phyloP scores from a whole-genome alignment of 2,113 vertebrate genomes.

The Redunca redunca region DNA sequence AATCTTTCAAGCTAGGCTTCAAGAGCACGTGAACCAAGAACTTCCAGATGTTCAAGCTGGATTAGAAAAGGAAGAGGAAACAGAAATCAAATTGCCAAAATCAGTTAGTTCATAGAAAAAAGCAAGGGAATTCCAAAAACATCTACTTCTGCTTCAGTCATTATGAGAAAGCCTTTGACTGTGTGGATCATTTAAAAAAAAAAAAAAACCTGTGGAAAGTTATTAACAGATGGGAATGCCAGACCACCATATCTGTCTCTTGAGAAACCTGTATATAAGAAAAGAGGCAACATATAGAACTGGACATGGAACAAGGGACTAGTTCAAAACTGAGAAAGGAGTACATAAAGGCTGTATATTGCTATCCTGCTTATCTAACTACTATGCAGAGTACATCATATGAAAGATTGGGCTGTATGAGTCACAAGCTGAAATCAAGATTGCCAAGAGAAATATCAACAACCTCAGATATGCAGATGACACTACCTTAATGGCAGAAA shows the following conservation, averaged over 20 bases:
- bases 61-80: too few relatives aligned
- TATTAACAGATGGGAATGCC: not conserved
- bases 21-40: too few relatives aligned
- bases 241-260: not conserved
- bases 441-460: not conserved
- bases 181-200: too few relatives aligned
- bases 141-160: too few relatives aligned
- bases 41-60: too few relatives aligned
- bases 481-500: not conserved
- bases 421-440: not conserved
- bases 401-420: not conserved
- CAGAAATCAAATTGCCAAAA: too few relatives aligned
- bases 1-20: too few relatives aligned
- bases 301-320: not conserved
- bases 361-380: not conserved
- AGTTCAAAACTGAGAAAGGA: not conserved
- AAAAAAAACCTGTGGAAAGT: not conserved
- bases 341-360: not conserved
- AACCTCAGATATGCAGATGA: not conserved
- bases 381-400: not conserved
- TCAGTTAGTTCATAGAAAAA: too few relatives aligned
- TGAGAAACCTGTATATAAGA: not conserved
- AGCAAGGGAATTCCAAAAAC: too few relatives aligned
- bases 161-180: too few relatives aligned
- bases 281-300: not conserved